Conservation (phyloP, 2,797 vertebrate genomes). For the Epinephelus malabaricus region DNA sequence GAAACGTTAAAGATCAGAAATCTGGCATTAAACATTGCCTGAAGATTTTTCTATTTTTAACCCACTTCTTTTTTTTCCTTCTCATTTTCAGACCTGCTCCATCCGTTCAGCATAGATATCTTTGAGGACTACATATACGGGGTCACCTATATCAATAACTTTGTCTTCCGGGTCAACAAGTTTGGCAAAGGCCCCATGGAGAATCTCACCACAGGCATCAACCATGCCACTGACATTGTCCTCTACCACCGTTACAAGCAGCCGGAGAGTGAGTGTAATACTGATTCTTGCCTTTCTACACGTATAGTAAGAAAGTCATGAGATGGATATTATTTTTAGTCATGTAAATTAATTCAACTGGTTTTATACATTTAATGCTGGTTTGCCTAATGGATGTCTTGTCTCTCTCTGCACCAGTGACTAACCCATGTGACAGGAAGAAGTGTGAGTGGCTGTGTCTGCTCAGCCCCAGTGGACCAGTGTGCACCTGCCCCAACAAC, state of each 20-base stretch:
- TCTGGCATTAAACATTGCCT: background rate
- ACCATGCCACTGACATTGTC: constrained; percentile 95
- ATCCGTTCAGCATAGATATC: constrained; percentile 97
- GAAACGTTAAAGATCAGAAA: too few relatives aligned
- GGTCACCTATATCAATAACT: constrained; percentile 95
- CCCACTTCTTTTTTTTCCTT: background rate
- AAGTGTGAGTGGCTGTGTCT: constrained; percentile 98
- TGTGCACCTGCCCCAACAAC: constrained; percentile 96
- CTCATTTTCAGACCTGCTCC: constrained; percentile 88
- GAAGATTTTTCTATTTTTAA: background rate
- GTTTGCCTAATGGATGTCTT: constrained; percentile 20
- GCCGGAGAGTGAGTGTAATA: constrained; percentile 89
- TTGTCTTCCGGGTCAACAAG: constrained; percentile 97
- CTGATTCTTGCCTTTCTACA: background rate
- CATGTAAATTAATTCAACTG: background rate
- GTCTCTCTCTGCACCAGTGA: constrained; percentile 80
- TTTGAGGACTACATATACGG: constrained; percentile 99
- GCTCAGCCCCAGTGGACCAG: constrained; percentile 94
- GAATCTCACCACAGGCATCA: constrained; percentile 94
- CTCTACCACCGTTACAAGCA: constrained; percentile 97
- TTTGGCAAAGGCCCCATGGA: constrained; percentile 92
- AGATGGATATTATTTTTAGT: background rate
- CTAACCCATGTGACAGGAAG: constrained; percentile 97
- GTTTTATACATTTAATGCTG: background rate
- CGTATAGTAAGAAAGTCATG: background rate